phyloP scores from a whole-genome alignment of 2,113 vertebrate genomes.

The Hydropotes inermis region DNA sequence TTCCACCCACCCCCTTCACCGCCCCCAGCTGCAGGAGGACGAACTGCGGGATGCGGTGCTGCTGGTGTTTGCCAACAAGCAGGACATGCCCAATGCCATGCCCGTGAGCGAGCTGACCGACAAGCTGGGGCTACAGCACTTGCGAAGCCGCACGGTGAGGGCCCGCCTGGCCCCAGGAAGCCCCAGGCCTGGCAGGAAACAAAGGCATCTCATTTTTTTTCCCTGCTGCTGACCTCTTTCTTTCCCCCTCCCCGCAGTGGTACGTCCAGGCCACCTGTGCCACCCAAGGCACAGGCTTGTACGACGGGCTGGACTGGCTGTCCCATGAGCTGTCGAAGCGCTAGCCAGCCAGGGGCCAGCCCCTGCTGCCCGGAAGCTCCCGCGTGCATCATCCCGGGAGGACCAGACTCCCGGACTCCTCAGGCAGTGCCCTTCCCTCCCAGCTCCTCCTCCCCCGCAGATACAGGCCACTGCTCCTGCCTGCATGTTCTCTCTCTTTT shows the following conservation, averaged over 20 bases:
- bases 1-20: neutral
- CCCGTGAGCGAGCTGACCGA: conserved; percentile 89
- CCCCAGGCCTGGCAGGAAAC: neutral
- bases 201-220: neutral
- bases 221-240: neutral
- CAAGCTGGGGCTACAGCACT: conserved; percentile 86
- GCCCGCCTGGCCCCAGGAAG: neutral
- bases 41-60: conserved; percentile 90
- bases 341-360: conserved; percentile 58
- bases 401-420: conserved; percentile 70
- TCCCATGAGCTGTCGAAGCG: conserved; percentile 89
- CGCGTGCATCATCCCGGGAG: conserved; percentile 66
- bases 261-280: conserved; percentile 90
- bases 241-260: conserved; percentile 82
- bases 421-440: conserved; percentile 53
- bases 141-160: conserved; percentile 88
- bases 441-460: conserved; percentile 27
- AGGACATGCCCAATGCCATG: conserved; percentile 95
- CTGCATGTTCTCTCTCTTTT: conserved; percentile 73
- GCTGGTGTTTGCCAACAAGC: conserved; percentile 95
- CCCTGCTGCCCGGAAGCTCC: conserved; percentile 61
- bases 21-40: conserved; percentile 86
- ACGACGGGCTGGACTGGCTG: conserved; percentile 93
- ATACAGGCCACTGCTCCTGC: conserved; percentile 55
- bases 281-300: conserved; percentile 90